Conservation (phyloP, 2,888 invertebrate species). For the Caenorhabditis macrosperma region DNA sequence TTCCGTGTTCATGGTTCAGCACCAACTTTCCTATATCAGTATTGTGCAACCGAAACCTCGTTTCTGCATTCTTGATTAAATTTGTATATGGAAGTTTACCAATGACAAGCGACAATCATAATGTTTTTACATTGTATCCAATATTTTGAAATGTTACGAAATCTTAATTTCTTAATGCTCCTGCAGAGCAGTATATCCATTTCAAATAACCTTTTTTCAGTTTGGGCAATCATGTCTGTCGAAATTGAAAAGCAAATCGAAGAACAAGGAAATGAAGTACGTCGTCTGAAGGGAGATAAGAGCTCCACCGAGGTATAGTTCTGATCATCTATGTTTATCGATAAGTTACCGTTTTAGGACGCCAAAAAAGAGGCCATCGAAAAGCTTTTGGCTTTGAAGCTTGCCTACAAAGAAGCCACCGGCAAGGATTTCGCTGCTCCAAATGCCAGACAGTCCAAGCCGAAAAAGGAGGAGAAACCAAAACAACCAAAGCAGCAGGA, state of each 20-base stretch:
- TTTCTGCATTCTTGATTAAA: no score
- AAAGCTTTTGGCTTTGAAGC: conserved; percentile 85
- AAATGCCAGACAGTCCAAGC: conserved; percentile 52
- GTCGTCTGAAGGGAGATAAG: conserved; percentile 58
- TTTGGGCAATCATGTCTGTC: conserved; percentile 47
- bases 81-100: no score
- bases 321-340: background rate
- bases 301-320: conserved; percentile 39
- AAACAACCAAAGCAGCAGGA: conserved; percentile 46
- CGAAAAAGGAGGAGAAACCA: conserved; percentile 65
- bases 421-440: conserved; percentile 83
- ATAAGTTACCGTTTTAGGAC: no score
- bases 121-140: background rate
- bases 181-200: background rate
- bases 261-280: conserved; percentile 61
- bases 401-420: conserved; percentile 85
- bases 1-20: conserved; percentile 8
- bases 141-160: conserved; percentile 39
- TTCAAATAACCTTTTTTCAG: conserved; percentile 20
- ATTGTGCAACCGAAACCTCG: background rate
- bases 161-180: background rate
- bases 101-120: background rate
- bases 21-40: background rate
- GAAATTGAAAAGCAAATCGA: conserved; percentile 60
- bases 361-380: conserved; percentile 84